phyloP scores from a whole-genome alignment of 2,888 invertebrate species.

The Steinernema scapterisci region DNA sequence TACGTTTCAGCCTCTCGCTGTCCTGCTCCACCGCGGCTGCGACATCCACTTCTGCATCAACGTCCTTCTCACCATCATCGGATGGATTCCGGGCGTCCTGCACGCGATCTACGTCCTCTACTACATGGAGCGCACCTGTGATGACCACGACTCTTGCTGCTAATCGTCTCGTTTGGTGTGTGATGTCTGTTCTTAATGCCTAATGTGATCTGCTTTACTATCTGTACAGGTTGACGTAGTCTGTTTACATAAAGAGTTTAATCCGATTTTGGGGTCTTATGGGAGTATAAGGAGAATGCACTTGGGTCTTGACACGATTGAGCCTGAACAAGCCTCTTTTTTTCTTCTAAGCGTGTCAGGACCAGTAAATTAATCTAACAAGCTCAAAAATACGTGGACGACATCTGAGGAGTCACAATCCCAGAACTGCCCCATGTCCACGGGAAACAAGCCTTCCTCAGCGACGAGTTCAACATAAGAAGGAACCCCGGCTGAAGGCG shows the following conservation, averaged over 20 bases:
- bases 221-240: not conserved
- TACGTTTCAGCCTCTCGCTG: not conserved
- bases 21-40: conserved; percentile 16
- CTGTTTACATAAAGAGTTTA: not conserved
- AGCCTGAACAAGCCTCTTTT: no score
- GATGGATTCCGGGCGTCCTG: not conserved
- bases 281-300: no score
- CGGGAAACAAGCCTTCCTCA: no score
- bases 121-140: not conserved
- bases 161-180: no score
- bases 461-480: no score
- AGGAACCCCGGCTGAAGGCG: no score
- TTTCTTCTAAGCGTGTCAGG: no score
- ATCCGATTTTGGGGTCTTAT: not conserved
- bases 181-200: not conserved
- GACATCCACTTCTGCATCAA: conserved; percentile 20
- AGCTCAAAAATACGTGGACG: no score
- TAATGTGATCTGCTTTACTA: not conserved
- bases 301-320: no score
- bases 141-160: conserved; percentile 15
- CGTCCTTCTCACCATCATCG: conserved; percentile 11
- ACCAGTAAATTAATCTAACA: no score
- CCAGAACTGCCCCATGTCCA: no score
- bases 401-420: no score
- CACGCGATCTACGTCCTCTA: conserved; percentile 19